Base-by-base conservation (phyloP, 2,888 invertebrate species). In the Andricus curvator region DNA sequence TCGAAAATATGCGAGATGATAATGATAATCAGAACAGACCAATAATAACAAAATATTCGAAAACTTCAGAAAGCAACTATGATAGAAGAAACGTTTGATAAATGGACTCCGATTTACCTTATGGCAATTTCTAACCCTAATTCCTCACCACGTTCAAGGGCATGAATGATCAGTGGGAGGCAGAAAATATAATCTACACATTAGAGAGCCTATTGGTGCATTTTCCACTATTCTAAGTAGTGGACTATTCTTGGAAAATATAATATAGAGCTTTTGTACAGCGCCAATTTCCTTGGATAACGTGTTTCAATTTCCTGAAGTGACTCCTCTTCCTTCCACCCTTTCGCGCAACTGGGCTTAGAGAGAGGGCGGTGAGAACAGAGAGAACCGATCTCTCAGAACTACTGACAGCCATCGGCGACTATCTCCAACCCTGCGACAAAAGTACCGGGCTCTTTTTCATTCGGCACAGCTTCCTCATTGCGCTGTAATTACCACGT, bases 401-500 rank as follows among this genome's bases (percentile, higher is more conserved):
- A 15, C 62, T 62, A 62, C 62, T 25, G 80, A 74, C 82, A 82
- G 84, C 83, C 84, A 82, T 84, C 80, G 84, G 84, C 79, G 84
- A 82, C 82, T 81, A 81, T 82, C 81, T 81, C 82, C 76, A 82
- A 62, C 62, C 62, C 25, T 62, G 62, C 25, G 62, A 62, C 62
- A 25, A 62, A 62, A 81, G 82, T 77, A 80, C 82, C 80, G 80
- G 84, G 83, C 85, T 88, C 85, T 85, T 86, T 86, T 85, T 86
- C 86, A 85, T 85, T 85, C 84, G 83, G 83, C 83, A 80, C 81
- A 85, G 84, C 86, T 85, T 79, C 78, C 83, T 83, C 83, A 78
- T 82, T 84, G 87, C 84, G 79, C 83, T 80, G 86, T 83, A 87
- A 87, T 86, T 86, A 85, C 86, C 82, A 77, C 81, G 85, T 80